These are phyloP conservation scores for Melanotaenia nigrans DNA, from an alignment of 2,797 vertebrate genomes.

Conservation along the genomic window DNA sequence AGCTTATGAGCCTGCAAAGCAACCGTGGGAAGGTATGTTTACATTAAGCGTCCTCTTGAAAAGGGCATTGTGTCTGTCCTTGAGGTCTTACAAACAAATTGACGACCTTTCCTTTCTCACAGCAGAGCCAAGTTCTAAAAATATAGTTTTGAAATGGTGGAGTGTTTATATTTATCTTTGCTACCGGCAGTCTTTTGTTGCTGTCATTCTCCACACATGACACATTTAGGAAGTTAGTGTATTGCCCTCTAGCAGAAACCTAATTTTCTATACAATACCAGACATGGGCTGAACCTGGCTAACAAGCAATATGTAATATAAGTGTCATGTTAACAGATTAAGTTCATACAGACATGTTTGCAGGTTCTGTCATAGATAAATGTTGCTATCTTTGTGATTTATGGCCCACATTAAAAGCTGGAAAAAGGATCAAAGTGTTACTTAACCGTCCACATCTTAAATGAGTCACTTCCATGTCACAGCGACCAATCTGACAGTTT, in stretches of 20 bases:
- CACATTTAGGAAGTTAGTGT: neutral
- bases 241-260: neutral
- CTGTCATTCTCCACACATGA: neutral
- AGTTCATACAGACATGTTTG: neutral
- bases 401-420: neutral
- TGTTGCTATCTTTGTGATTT: neutral
- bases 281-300: neutral
- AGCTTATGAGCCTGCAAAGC: neutral
- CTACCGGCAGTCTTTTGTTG: neutral
- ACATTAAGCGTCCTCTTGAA: neutral
- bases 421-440: neutral
- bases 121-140: neutral
- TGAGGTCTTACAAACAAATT: neutral
- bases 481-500: neutral
- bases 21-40: conserved; percentile 7
- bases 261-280: neutral
- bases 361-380: neutral
- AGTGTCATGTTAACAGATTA: neutral
- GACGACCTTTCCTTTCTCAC: conserved; percentile 2
- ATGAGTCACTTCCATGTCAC: neutral
- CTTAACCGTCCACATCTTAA: neutral
- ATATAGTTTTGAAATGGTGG: neutral
- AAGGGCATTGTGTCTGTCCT: neutral
- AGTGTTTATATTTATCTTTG: neutral
- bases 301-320: neutral